phyloP scores from a whole-genome alignment of 2,797 vertebrate species.

The Salmo trutta region DNA sequence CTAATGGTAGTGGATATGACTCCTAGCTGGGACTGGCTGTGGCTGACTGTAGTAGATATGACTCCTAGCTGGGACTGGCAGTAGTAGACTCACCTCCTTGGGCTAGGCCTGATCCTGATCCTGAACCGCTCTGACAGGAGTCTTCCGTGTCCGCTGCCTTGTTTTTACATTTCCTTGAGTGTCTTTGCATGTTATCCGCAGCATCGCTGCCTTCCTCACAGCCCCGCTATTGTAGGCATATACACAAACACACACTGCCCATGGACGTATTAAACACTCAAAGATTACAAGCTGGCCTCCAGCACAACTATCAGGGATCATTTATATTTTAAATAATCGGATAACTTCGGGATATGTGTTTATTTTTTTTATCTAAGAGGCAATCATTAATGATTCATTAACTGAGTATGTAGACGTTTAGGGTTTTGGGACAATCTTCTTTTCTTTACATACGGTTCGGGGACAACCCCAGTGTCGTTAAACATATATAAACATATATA shows the following conservation, averaged over 20 bases:
- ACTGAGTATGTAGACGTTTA: slow-evolving; percentile 8
- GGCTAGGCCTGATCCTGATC: slow-evolving; percentile 31
- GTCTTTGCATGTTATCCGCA: slow-evolving; percentile 44
- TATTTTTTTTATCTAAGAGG: background rate
- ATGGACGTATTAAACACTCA: background rate
- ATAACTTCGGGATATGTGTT: background rate
- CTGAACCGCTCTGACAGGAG: slow-evolving; percentile 34
- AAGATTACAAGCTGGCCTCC: background rate
- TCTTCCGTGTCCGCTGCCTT: slow-evolving; percentile 30
- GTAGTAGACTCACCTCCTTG: slow-evolving; percentile 31
- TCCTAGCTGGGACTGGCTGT: too few relatives aligned
- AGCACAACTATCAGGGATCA: background rate
- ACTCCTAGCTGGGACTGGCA: too few relatives aligned
- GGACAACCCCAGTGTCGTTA: background rate
- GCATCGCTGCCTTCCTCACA: slow-evolving; percentile 14
- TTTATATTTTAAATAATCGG: background rate
- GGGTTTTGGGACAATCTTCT: background rate
- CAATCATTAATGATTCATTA: slow-evolving; percentile 9
- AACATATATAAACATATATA: background rate
- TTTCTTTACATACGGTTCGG: background rate
- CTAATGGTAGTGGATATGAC: too few relatives aligned
- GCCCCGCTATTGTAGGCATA: background rate
- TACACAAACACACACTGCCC: background rate
- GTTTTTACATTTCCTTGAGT: slow-evolving; percentile 52
- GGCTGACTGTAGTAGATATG: too few relatives aligned